Conservation (phyloP, 2,797 vertebrate species). For the Yasuhikotakia modesta region DNA sequence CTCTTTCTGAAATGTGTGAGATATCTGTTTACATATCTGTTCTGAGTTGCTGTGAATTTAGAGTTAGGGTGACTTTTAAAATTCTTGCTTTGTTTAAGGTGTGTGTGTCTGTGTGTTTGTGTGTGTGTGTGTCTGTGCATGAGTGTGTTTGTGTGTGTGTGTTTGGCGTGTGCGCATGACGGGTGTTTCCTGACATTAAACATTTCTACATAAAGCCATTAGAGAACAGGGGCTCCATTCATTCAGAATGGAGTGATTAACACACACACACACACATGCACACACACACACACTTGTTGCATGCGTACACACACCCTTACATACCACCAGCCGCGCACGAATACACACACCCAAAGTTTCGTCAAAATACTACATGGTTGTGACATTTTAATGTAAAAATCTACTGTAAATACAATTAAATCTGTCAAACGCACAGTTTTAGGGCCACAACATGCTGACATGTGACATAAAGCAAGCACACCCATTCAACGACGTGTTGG, state of each 20-base stretch:
- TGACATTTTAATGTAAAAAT: conserved; percentile 1
- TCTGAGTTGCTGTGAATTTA: not conserved
- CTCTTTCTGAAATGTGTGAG: not conserved
- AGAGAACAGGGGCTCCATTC: conserved; percentile 78
- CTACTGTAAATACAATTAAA: not conserved
- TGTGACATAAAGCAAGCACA: conserved; percentile 71
- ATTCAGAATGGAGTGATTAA: conserved; percentile 58
- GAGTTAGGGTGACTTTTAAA: conserved; percentile 26
- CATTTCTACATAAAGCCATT: conserved; percentile 89
- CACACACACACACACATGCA: conserved; percentile 45
- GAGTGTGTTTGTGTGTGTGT: conserved; percentile 28
- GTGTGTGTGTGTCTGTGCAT: conserved; percentile 54
- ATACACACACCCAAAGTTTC: not conserved
- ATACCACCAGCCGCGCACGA: conserved; percentile 34
- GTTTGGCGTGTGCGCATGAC: conserved; percentile 72
- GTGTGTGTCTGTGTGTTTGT: conserved; percentile 50
- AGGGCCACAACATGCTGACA: conserved; percentile 66
- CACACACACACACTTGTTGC: conserved; percentile 25
- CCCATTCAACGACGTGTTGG: conserved; percentile 48
- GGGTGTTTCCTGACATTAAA: conserved; percentile 91
- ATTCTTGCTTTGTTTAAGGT: conserved; percentile 40
- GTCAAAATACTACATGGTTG: not conserved
- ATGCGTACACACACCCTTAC: conserved; percentile 21
- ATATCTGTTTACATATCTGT: conserved; percentile 1
- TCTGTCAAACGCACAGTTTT: conserved; percentile 25